Conservation (phyloP, 2,113 vertebrate species). For the Apistogramma diplotaenia region DNA sequence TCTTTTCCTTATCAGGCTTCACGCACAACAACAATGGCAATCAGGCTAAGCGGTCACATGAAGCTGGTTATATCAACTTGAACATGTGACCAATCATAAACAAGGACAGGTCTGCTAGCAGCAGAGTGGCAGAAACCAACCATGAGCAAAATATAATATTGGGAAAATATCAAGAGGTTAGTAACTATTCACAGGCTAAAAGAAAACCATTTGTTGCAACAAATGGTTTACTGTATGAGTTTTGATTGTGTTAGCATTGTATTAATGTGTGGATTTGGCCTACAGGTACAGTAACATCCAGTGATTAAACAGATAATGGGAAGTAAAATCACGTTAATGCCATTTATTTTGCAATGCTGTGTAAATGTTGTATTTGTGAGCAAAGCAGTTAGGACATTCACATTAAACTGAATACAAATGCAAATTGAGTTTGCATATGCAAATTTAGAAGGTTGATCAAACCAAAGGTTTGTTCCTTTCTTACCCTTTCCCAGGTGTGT, state of each 20-base stretch:
- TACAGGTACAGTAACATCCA: not conserved
- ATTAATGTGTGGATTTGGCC: too few species aligned
- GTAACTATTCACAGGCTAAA: not conserved
- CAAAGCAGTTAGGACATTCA: not conserved
- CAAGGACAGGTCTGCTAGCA: not conserved
- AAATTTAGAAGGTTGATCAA: not conserved
- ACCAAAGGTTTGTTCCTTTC: not conserved
- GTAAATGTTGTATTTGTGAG: not conserved
- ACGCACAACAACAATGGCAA: not conserved
- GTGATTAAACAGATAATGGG: not conserved
- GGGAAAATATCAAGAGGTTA: not conserved
- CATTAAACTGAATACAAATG: not conserved
- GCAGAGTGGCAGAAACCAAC: not conserved
- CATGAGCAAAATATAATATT: not conserved
- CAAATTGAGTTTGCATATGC: not conserved
- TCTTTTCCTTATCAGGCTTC: not conserved
- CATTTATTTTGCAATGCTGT: not conserved
- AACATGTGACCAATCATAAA: not conserved
- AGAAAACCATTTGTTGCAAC: not conserved
- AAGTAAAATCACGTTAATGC: not conserved
- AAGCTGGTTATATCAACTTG: not conserved
- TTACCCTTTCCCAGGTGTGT: conserved; percentile 95
- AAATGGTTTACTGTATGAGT: too few species aligned
- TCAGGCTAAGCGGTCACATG: not conserved
- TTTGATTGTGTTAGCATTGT: too few species aligned